Evolutionary conservation across 2,888 invertebrate genomes (phyloP).

Genomic region (Limnephilus marmoratus): DNA sequence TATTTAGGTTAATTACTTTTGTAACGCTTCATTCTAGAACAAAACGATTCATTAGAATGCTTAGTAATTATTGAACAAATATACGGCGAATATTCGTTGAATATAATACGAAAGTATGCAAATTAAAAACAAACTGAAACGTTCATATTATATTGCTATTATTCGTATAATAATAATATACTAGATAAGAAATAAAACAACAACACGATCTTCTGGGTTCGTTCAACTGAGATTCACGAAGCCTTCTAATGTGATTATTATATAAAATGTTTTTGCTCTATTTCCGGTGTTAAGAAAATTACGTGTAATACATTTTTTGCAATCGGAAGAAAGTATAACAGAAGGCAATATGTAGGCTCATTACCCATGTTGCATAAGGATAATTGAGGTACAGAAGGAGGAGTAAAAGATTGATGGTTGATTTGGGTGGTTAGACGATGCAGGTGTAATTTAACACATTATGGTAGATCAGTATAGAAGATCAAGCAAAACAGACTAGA

Average conservation of each 20-base stretch:
- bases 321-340: not conserved
- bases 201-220: not conserved
- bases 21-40: not conserved
- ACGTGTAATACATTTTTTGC: not conserved
- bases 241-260: not conserved
- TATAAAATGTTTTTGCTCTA: not conserved
- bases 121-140: not conserved
- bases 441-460: not conserved
- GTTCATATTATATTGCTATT: not conserved
- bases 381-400: not conserved
- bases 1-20: not conserved
- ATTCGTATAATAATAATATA: not conserved
- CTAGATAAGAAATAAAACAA: not conserved
- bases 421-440: not conserved
- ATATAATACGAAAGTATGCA: not conserved
- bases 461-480: not conserved
- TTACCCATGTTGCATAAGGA: not conserved
- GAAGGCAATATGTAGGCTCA: not conserved
- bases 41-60: not conserved
- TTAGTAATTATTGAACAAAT: not conserved
- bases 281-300: not conserved
- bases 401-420: not conserved
- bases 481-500: too few species aligned
- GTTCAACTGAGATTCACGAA: not conserved
- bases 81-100: not conserved